Conservation (phyloP, 92 coral and sea anemone species). For the Zoanthus sansibaricus region DNA sequence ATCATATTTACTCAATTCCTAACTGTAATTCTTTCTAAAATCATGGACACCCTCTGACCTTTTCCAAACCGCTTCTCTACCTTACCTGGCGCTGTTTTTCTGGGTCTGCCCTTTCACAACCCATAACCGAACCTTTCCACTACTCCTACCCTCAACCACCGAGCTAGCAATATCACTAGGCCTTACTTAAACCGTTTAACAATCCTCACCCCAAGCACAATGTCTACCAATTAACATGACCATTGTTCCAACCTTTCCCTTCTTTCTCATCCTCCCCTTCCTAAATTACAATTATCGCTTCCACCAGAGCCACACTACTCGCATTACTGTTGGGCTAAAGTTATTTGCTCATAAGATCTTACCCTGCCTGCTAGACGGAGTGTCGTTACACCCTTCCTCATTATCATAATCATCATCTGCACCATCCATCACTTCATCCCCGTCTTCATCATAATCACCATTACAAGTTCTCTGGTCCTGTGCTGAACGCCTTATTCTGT, state of each 20-base stretch:
- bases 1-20: no score
- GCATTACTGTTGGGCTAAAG: background rate
- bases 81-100: no score
- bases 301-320: background rate
- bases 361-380: conserved; percentile 30
- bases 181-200: no score
- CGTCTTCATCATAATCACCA: conserved; percentile 55
- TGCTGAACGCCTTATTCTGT: background rate
- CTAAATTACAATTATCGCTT: no score
- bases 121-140: background rate
- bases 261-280: no score
- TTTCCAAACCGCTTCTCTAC: no score
- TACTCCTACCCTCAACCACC: background rate
- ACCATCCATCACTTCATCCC: conserved; percentile 12
- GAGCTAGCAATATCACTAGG: no score
- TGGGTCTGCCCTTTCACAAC: background rate
- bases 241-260: no score
- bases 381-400: conserved; percentile 16
- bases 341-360: background rate
- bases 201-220: no score
- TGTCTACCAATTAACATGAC: background rate
- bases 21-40: no score
- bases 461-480: background rate
- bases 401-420: conserved; percentile 15
- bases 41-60: no score